Percentiles rank a stretch among this genome's conserved stretches.
phyloP scores from a whole-genome alignment of 2,888 invertebrate species.

The Atherix ibis region DNA sequence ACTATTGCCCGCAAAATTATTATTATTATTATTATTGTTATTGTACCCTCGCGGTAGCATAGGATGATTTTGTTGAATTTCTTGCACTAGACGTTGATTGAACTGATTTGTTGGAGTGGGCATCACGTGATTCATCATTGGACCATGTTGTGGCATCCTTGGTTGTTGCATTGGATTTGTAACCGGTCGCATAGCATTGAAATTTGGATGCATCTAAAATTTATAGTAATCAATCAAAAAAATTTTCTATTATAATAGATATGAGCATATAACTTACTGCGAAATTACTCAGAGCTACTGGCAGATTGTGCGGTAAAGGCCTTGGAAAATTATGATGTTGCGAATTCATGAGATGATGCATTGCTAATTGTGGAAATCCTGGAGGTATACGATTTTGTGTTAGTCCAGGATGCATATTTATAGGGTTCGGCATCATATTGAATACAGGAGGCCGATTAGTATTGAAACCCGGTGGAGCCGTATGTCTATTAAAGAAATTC shows the following conservation, averaged over 20 bases:
- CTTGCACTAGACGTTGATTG: slow-evolving; percentile 31
- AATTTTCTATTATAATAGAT: background rate
- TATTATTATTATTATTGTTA: slow-evolving; percentile 15
- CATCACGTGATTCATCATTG: slow-evolving; percentile 10
- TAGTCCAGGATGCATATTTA: slow-evolving; percentile 17
- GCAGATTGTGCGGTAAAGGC: slow-evolving; percentile 21
- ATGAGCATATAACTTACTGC: slow-evolving; percentile 14
- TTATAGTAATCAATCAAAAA: slow-evolving; percentile 3
- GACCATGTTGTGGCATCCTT: slow-evolving; percentile 28
- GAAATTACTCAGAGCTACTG: slow-evolving; percentile 33
- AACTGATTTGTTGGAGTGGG: slow-evolving; percentile 16
- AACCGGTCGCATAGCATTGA: slow-evolving; percentile 31
- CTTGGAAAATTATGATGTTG: slow-evolving; percentile 28
- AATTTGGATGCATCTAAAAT: slow-evolving; percentile 26
- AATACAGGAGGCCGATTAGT: slow-evolving; percentile 12
- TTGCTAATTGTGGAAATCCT: slow-evolving; percentile 19
- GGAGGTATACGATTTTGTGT: slow-evolving; percentile 25
- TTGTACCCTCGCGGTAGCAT: slow-evolving; percentile 21
- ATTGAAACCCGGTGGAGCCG: slow-evolving; percentile 21
- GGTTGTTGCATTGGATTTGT: slow-evolving; percentile 26
- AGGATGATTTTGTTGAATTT: slow-evolving; percentile 33
- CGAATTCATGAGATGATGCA: slow-evolving; percentile 18
- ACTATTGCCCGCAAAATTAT: slow-evolving; percentile 15
- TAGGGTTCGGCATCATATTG: slow-evolving; percentile 14
- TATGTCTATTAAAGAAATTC: slow-evolving; percentile 12